Evolutionary conservation across 2,113 vertebrate species (phyloP), one percentile per base, ranked within the genome.

Genomic region (Dasyurus viverrinus): DNA sequence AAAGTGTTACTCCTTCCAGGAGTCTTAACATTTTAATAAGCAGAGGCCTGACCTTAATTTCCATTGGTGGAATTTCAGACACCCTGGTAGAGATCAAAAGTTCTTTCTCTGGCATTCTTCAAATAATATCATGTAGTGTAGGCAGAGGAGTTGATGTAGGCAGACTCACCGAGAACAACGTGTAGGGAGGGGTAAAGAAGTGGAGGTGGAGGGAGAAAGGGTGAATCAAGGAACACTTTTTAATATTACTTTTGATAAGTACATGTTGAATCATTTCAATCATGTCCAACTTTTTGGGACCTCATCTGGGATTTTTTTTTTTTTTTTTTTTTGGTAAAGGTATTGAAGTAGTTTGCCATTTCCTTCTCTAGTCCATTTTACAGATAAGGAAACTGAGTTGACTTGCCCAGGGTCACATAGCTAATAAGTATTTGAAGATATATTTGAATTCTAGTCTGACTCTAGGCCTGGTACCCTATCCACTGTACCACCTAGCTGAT

Each of bases 1-100:
- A 52, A 95, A 91, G 42, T 54, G 47, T n/a, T 42, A 95, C 53
- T 60, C 36, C n/a, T 90, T 94, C 68, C 54, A 50, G 42, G 6
- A 8, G 53, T 42, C 53, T 92, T 91, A 90, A 22, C 42, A 42
- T 90, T 52, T 54, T 50, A 53, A 48, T 48, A 25, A 95, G 53
- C 42, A 93, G 90, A 96, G 36, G 68, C n/a, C 42, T 84, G 19
- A 42, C n/a, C 7, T 84, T 84, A 84, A 23, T 84, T 84, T 9
- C n/a, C n/a, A 84, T 84, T 84, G 68, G 68, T 84, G 7, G 68
- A 84, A 84, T 84, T 42, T 8, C 36, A 84, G 68, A 42, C n/a
- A 23, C n/a, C 68, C n/a, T 42, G 6, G 19, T 84, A 2, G 68
- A 84, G n/a, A n/a, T n/a, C 68, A 42, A 84, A 84, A 84, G 68